Conservation (phyloP, 2,797 vertebrate genomes). For the Acomys russatus region DNA sequence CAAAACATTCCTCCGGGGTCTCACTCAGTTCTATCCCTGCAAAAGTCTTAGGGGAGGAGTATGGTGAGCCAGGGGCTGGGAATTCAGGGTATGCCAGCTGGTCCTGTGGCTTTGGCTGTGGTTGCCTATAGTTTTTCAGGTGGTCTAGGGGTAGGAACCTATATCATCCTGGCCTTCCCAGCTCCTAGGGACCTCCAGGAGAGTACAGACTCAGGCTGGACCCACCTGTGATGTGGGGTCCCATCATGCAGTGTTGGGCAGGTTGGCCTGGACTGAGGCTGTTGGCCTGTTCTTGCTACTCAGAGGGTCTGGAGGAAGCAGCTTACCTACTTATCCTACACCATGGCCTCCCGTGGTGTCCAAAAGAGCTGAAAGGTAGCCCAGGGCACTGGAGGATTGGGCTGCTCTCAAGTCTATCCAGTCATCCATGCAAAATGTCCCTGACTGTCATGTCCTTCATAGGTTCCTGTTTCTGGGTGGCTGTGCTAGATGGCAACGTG, state of each 20-base stretch:
- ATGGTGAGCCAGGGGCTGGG: too few relatives aligned
- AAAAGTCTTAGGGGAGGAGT: background rate
- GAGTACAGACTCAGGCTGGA: background rate
- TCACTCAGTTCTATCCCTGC: background rate
- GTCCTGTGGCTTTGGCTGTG: background rate
- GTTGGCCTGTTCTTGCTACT: background rate
- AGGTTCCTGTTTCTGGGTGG: slow-evolving; percentile 99
- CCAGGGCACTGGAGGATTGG: background rate
- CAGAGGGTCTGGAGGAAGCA: background rate
- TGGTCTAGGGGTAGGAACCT: background rate
- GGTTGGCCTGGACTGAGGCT: background rate
- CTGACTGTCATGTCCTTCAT: slow-evolving; percentile 78
- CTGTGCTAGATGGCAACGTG: slow-evolving; percentile 95
- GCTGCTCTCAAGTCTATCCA: background rate
- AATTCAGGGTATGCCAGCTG: background rate
- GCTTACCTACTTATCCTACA: background rate
- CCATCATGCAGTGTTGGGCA: background rate
- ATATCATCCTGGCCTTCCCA: background rate
- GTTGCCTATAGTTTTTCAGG: background rate
- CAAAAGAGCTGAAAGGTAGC: background rate
- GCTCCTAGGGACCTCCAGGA: background rate
- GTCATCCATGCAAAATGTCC: background rate
- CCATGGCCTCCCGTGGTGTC: background rate
- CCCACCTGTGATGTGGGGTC: background rate
- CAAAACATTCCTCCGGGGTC: background rate